Percentiles rank a stretch among this genome's conserved stretches.
Evolutionary conservation across 2,888 invertebrate genomes (phyloP).

Genomic region (Siphlonurus alternatus): DNA sequence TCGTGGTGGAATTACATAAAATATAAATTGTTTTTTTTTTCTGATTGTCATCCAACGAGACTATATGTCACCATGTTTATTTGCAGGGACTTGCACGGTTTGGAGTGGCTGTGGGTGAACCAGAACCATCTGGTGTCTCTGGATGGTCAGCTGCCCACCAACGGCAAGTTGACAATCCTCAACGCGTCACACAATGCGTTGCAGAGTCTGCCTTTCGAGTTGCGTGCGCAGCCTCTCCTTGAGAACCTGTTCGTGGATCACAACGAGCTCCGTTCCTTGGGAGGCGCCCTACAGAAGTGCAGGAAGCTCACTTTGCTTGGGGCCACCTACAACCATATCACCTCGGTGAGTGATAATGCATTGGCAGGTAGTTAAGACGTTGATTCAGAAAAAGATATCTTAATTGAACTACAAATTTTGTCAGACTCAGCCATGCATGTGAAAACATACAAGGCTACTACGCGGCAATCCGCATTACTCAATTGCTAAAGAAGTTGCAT

Average conservation of each 20-base stretch:
- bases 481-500: no score
- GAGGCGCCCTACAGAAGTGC: constrained; percentile 53
- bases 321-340: constrained; percentile 55
- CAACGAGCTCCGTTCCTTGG: constrained; percentile 51
- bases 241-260: constrained; percentile 54
- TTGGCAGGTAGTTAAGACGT: no score
- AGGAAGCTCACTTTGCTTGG: constrained; percentile 45
- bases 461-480: no score
- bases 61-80: no score
- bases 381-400: background rate
- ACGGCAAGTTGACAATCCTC: constrained; percentile 46
- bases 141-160: constrained; percentile 57
- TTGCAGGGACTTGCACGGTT: constrained; percentile 40
- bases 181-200: constrained; percentile 59
- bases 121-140: constrained; percentile 54
- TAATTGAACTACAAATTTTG: background rate
- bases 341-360: constrained; percentile 43
- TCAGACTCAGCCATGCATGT: no score
- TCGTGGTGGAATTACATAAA: no score
- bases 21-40: no score
- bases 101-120: constrained; percentile 66
- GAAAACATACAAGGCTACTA: no score
- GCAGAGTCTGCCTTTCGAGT: constrained; percentile 49
- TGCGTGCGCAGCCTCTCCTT: constrained; percentile 48
- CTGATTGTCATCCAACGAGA: no score